Evolutionary conservation across 2,797 vertebrate genomes (phyloP).

Genomic region (Ctenosaura bakeri): DNA sequence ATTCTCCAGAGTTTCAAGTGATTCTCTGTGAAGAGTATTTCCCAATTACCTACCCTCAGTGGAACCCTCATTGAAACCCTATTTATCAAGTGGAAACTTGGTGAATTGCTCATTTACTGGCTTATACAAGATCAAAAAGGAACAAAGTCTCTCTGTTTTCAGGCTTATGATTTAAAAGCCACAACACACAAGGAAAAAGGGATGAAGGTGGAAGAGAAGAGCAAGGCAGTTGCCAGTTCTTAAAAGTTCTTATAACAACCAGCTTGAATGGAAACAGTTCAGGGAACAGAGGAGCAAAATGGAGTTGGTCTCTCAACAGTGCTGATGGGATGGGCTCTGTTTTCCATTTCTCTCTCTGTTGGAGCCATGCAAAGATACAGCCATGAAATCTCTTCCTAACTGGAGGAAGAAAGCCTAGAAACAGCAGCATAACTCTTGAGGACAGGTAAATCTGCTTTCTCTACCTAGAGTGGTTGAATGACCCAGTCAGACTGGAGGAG

Average conservation of each 20-base stretch:
- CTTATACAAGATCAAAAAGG: neutral
- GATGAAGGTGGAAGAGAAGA: neutral
- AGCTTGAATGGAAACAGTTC: too few relatives aligned
- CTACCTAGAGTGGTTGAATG: too few relatives aligned
- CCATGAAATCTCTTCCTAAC: neutral
- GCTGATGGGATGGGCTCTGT: neutral
- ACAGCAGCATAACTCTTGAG: too few relatives aligned
- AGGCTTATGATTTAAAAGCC: neutral
- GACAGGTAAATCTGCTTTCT: too few relatives aligned
- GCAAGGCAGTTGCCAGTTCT: neutral
- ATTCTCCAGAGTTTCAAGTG: neutral
- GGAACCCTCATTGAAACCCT: neutral
- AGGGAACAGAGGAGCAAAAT: too few relatives aligned
- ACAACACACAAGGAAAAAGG: neutral
- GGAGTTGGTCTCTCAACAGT: neutral
- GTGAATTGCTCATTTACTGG: neutral
- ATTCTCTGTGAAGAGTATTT: neutral
- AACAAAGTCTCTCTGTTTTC: neutral
- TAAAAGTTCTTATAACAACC: neutral
- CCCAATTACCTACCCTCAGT: too few relatives aligned
- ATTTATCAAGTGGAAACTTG: neutral
- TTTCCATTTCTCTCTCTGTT: neutral
- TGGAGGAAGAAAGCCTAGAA: too few relatives aligned
- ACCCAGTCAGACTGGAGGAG: neutral
- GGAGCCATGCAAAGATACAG: neutral